Base-by-base conservation (phyloP, 1,140 invertebrate genomes). In the Epicauta chinensis region DNA sequence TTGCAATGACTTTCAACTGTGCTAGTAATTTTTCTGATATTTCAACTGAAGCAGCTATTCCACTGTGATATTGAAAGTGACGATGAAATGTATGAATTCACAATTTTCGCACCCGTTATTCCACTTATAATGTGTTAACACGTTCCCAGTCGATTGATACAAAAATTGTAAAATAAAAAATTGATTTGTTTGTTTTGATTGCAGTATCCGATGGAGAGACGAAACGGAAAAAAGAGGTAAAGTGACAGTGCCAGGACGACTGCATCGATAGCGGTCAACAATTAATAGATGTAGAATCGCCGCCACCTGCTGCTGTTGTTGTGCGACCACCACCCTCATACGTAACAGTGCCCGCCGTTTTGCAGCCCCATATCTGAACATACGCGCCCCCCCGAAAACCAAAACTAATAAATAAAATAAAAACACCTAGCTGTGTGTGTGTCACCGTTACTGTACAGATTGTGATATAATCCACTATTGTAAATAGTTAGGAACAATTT, bases 141-240 rank as follows among this genome's bases (percentile, higher is more conserved):
- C n/a, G n/a, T n/a, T n/a, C n/a, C n/a, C n/a, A n/a, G n/a, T n/a
- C n/a, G n/a, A n/a, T n/a, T n/a, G n/a, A n/a, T n/a, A n/a, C n/a
- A n/a, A 16, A 40, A 40, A 40, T 14, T 5, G 2, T 17, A n/a
- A n/a, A n/a, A n/a, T n/a, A n/a, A n/a, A 1, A n/a, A 23, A 17
- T 11, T 34, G 13, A 14, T 32, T 49, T 49, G 46, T 5, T 48
- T 47, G 32, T 31, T 6, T 30, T 42, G n/a, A n/a, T 61, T 63
- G 31, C 48, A 65, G 57, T 70, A 59, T 61, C 60, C 36, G 68
- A 70, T 44, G 58, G 66, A 30, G 68, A 70, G 38, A 63, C 61
- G 17, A 70, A 70, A 57, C 55, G 68, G 32, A 66, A 66, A 58
- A 68, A 66, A 63, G 68, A 70, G 51, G 60, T 68, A 40, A 70